Percentiles rank a stretch among this genome's conserved stretches.
Conservation (phyloP, 2,797 vertebrate genomes). For the Jordanella pulchra region DNA sequence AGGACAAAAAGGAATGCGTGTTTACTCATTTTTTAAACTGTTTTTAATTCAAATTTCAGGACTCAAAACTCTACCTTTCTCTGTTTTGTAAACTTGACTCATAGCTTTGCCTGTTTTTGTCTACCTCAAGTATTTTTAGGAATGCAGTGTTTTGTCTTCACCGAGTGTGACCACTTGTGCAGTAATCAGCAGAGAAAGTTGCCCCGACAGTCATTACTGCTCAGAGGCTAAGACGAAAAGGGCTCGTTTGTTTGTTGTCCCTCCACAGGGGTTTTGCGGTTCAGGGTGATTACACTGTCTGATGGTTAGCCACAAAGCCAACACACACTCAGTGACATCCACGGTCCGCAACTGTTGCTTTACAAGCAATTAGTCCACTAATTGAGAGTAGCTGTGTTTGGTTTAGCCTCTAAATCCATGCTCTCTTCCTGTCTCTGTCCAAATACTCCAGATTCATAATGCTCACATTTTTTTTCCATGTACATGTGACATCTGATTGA, state of each 20-base stretch:
- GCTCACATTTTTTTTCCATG: background rate
- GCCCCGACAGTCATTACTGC: constrained; percentile 55
- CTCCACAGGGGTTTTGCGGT: constrained; percentile 53
- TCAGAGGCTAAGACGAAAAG: constrained; percentile 50
- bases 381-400: constrained; percentile 5
- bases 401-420: background rate
- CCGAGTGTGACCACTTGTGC: constrained; percentile 25
- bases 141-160: constrained; percentile 54
- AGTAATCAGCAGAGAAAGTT: constrained; percentile 65
- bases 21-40: constrained; percentile 8
- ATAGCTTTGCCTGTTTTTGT: constrained; percentile 24
- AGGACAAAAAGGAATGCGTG: constrained; percentile 9
- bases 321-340: constrained; percentile 49
- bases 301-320: constrained; percentile 69
- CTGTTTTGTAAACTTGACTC: background rate
- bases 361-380: constrained; percentile 45
- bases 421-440: background rate
- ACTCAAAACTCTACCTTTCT: background rate
- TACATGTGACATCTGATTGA: background rate
- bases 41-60: constrained; percentile 12
- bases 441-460: background rate
- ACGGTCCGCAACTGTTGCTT: constrained; percentile 35
- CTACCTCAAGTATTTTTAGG: constrained; percentile 26
- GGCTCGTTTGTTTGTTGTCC: constrained; percentile 45
- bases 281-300: constrained; percentile 70